Conservation (phyloP, 1,140 invertebrate species). For the Holcopasites calliopsidis region DNA sequence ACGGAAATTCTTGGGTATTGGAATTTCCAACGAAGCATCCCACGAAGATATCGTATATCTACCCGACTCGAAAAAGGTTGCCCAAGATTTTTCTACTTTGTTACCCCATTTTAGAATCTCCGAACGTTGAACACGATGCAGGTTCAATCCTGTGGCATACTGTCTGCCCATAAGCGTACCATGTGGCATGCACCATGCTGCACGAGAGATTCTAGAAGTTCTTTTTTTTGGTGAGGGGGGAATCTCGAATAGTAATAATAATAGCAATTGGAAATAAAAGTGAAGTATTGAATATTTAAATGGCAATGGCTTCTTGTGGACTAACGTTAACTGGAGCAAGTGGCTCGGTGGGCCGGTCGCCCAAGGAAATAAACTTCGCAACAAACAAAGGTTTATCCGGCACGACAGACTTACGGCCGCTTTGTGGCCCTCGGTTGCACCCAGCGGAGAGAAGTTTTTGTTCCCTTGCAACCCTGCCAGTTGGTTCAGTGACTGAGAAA, state of each 20-base stretch:
- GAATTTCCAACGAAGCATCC: slow-evolving; percentile 34
- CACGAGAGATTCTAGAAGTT: too few relatives aligned
- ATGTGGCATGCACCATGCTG: too few relatives aligned
- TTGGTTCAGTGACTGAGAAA: slow-evolving; percentile 48
- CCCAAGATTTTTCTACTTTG: not conserved
- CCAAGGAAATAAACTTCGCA: too few relatives aligned
- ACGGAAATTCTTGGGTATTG: slow-evolving; percentile 48
- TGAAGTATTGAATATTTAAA: too few relatives aligned
- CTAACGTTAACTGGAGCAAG: too few relatives aligned
- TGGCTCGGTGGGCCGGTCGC: too few relatives aligned
- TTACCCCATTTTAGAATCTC: not conserved
- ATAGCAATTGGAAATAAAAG: too few relatives aligned
- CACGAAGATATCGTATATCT: slow-evolving; percentile 37
- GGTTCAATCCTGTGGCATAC: too few relatives aligned
- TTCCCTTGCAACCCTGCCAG: slow-evolving; percentile 24
- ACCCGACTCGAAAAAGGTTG: slow-evolving; percentile 24
- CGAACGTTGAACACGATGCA: not conserved
- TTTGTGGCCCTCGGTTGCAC: slow-evolving; percentile 25
- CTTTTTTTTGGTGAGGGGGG: too few relatives aligned
- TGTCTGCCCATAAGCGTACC: too few relatives aligned
- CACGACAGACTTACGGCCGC: slow-evolving; percentile 8
- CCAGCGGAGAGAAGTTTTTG: slow-evolving; percentile 33
- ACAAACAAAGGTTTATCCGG: slow-evolving; percentile 36
- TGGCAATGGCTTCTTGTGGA: too few relatives aligned
- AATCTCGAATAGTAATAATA: too few relatives aligned